Base-by-base conservation (phyloP, 2,888 invertebrate genomes). In the Ochropacha duplaris region DNA sequence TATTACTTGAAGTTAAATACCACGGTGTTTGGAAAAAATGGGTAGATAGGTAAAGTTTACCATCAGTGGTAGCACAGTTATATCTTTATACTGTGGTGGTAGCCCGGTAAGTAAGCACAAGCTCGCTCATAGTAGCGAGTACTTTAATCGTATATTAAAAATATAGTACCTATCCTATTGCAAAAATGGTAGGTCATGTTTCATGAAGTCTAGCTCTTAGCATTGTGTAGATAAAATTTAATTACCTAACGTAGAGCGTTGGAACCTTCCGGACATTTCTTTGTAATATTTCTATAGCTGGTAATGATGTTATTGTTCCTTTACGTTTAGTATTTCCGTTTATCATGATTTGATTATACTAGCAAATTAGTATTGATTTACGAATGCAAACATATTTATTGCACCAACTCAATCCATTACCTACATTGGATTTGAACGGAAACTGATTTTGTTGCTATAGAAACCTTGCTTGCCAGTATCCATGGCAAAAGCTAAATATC, bases 201-300 rank as follows among this genome's bases (percentile, higher is more conserved):
- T 4, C 24, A 5, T 24, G 5, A 4, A 24, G 24, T 24, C 24
- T 24, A 2, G 24, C 24, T 24, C 24, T 2, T 2, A 4, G 22
- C 24, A 24, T 22, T 6, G 9, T n/a, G 2, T 2, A 1, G n/a
- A 4, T 6, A 3, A 8, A 1, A 26, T 50, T 1, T 6, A 49
- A 31, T 49, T 82, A 89, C 90, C 86, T 86, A 39, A 54, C 60
- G 66, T 81, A 80, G 57, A 61, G 62, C 11, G 82, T 86, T 3
- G 92, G 92, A 19, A 78, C 82, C 65, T 79, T 69, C 22, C 79
- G 79, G 51, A 89, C 77, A 82, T 92, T 92, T 65, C 87, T 80
- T 62, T 90, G 90, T 49, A 91, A 63, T 14, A 81, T 87, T 66
- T 90, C 87, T 59, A 92, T 86, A 1, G 92, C 89, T 44, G 92